Conservation (phyloP, 2,797 vertebrate genomes). For the Syngnathus rostellatus region DNA sequence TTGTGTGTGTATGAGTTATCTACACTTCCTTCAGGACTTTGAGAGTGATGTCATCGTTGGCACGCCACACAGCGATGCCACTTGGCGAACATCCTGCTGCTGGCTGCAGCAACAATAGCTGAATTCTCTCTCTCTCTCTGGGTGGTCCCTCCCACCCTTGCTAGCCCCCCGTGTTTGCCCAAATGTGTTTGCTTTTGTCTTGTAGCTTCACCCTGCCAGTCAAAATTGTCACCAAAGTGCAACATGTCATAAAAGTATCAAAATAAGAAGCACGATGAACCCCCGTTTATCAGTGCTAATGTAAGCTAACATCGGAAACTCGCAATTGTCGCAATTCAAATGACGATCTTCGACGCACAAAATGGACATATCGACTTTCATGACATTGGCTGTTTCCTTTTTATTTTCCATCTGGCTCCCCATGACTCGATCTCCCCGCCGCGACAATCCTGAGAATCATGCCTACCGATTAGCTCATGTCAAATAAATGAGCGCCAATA, state of each 20-base stretch:
- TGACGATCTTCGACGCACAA: too few relatives aligned
- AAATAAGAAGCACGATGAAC: neutral
- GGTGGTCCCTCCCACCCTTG: conserved; percentile 18
- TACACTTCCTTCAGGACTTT: conserved; percentile 18
- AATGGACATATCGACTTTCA: too few relatives aligned
- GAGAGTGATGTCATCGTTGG: conserved; percentile 57
- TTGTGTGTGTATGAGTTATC: conserved; percentile 18
- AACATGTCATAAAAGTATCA: neutral
- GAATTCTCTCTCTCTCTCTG: conserved; percentile 28
- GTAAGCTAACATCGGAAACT: neutral
- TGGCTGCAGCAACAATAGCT: conserved; percentile 28
- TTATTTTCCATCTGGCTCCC: conserved; percentile 45
- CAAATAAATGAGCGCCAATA: conserved; percentile 42
- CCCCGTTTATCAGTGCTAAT: conserved; percentile 5
- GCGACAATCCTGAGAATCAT: conserved; percentile 20
- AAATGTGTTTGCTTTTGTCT: neutral
- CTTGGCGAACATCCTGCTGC: conserved; percentile 45
- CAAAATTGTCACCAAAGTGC: neutral
- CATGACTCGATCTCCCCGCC: conserved; percentile 25
- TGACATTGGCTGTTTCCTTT: conserved; percentile 8
- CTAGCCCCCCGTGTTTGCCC: neutral
- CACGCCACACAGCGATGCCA: conserved; percentile 31
- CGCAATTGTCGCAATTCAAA: too few relatives aligned
- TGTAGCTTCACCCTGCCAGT: neutral
- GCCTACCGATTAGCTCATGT: conserved; percentile 29